A percentile compares a stretch with the other conserved stretches of the same genome.
Conservation (phyloP, 2,888 invertebrate genomes). For the Agrochola circellaris region DNA sequence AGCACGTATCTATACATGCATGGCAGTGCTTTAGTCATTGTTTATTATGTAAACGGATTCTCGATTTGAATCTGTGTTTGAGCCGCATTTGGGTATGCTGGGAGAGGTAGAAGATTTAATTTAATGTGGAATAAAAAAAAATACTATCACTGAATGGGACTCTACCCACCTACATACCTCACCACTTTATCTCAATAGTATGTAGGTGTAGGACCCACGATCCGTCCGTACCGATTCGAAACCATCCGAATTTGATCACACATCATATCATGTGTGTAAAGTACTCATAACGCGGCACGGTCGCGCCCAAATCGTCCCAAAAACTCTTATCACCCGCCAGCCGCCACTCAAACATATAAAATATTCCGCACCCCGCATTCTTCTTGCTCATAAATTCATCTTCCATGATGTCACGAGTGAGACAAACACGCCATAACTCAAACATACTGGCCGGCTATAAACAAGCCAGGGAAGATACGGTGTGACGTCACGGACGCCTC, state of each 20-base stretch:
- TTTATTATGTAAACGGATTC: slow-evolving; percentile 41
- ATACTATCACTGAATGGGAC: neutral
- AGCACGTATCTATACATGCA: slow-evolving; percentile 34
- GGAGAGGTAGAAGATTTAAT: neutral
- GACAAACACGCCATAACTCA: slow-evolving; percentile 83
- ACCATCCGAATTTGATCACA: slow-evolving; percentile 37
- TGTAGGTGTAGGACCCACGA: neutral
- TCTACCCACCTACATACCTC: neutral
- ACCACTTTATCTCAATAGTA: neutral
- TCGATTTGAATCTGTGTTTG: slow-evolving; percentile 26
- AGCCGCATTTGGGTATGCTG: slow-evolving; percentile 2
- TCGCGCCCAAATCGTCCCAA: slow-evolving; percentile 58
- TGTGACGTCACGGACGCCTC: slow-evolving; percentile 69
- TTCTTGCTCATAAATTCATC: slow-evolving; percentile 79
- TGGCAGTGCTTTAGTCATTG: slow-evolving; percentile 32
- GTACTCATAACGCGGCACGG: slow-evolving; percentile 49
- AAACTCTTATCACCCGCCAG: slow-evolving; percentile 64
- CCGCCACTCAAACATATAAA: slow-evolving; percentile 68
- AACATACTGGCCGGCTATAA: slow-evolving; percentile 77
- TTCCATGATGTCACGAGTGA: slow-evolving; percentile 73
- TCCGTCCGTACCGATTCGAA: neutral
- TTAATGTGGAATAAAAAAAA: neutral
- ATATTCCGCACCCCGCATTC: slow-evolving; percentile 68
- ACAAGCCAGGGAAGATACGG: slow-evolving; percentile 77
- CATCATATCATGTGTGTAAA: slow-evolving; percentile 34